Base-by-base conservation (phyloP, 1,140 invertebrate species). In the Vanessa tameamea region DNA sequence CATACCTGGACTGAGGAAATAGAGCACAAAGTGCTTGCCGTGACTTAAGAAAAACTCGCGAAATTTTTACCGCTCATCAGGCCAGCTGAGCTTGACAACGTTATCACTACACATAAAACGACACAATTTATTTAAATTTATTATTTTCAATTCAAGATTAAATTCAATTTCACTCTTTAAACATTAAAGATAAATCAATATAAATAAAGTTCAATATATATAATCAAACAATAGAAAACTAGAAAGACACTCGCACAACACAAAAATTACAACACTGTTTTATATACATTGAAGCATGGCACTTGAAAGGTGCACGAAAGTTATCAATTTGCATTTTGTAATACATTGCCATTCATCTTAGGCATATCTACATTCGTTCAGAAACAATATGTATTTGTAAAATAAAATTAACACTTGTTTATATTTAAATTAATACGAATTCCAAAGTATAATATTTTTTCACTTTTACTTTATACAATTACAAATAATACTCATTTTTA, bases 11-110 rank as follows among this genome's bases (percentile, higher is more conserved):
- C 70, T 82, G 80, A 81, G 75, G 83, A 91, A 88, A 83, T 87
- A 82, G 89, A 89, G 88, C 89, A 90, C 85, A 85, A 87, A 86
- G 79, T 87, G 86, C 84, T 85, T 83, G 79, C 85, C 82, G 83
- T 86, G 84, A 85, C 75, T 83, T 77, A 82, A 85, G 80, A 90
- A 90, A 91, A 91, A 88, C 83, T 89, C 80, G 87, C 80, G 82
- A 89, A 88, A 88, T 89, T 90, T 88, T 92, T 91, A 91, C 91
- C 89, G 88, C 89, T 92, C 89, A 80, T 84, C 80, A 81, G 78
- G 85, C 82, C 91, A 92, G 91, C 91, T 92, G 91, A 91, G 87
- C 89, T 90, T 89, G 89, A 91, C 86, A 87, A 88, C 82, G 85
- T 88, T 92, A 92, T 87, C 89, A 92, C 87, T 86, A 83, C 78